Conservation (phyloP, 2,797 vertebrate species). For the Urocyon cinereoargenteus region DNA sequence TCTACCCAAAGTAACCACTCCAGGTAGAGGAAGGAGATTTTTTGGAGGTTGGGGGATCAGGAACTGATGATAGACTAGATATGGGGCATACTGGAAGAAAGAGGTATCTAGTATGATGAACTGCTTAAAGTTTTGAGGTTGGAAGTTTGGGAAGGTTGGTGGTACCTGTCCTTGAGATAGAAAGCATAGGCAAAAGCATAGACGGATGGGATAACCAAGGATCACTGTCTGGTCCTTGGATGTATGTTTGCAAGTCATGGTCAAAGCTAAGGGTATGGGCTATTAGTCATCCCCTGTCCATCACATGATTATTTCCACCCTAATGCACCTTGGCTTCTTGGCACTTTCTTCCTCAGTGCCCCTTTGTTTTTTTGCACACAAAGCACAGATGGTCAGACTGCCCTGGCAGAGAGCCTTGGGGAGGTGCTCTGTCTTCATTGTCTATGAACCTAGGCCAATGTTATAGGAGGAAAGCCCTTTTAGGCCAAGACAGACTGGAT, state of each 20-base stretch:
- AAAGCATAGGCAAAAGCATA: constrained; percentile 17
- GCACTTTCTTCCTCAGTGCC: background rate
- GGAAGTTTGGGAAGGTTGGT: background rate
- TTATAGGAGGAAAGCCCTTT: background rate
- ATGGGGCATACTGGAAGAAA: background rate
- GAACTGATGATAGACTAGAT: background rate
- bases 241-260: constrained; percentile 18
- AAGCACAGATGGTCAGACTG: background rate
- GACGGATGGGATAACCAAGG: background rate
- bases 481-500: background rate
- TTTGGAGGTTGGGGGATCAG: background rate
- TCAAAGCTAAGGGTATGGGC: constrained; percentile 7
- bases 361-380: background rate
- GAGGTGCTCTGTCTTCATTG: constrained; percentile 26
- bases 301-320: background rate
- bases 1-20: background rate
- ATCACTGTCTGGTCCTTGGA: constrained; percentile 15
- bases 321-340: background rate
- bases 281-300: background rate
- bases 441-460: background rate
- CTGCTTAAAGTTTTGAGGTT: background rate
- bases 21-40: background rate
- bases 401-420: background rate
- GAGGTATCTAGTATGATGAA: background rate
- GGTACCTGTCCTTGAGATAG: background rate